Percentiles rank a stretch among this genome's conserved stretches.
Conservation (phyloP, 2,113 vertebrate genomes). For the Axis porcinus region DNA sequence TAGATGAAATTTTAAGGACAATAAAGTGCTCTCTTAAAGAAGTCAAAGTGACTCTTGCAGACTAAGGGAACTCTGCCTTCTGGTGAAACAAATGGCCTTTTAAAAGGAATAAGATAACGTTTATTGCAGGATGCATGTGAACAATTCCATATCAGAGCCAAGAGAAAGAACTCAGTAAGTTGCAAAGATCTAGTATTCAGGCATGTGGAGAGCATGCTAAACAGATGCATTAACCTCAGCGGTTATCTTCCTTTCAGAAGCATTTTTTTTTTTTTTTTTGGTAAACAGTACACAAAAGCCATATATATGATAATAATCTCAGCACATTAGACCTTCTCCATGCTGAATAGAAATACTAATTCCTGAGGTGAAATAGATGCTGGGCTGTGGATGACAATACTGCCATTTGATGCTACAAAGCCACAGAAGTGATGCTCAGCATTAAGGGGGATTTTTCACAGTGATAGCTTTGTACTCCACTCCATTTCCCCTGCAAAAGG, state of each 20-base stretch:
- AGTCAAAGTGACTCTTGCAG: background rate
- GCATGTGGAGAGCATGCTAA: background rate
- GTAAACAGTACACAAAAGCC: conserved; percentile 33
- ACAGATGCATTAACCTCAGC: background rate
- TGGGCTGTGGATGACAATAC: background rate
- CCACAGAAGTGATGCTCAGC: background rate
- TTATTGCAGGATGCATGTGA: background rate
- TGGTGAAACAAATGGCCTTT: conserved; percentile 13
- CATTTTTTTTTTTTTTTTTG: background rate
- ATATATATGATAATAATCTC: conserved; percentile 54
- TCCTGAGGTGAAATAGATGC: background rate
- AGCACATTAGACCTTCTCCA: background rate
- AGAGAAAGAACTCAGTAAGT: conserved; percentile 8
- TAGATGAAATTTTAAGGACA: background rate
- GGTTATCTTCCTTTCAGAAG: background rate
- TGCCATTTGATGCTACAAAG: background rate
- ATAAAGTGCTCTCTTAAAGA: background rate
- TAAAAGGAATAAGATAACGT: background rate
- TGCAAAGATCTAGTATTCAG: background rate
- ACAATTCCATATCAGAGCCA: background rate
- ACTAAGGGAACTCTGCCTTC: background rate
- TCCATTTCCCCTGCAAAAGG: background rate
- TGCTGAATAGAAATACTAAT: background rate
- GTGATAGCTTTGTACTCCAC: background rate
- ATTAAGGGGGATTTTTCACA: background rate